Evolutionary conservation across 2,797 vertebrate genomes (phyloP).

Genomic region (Podarcis siculus): DNA sequence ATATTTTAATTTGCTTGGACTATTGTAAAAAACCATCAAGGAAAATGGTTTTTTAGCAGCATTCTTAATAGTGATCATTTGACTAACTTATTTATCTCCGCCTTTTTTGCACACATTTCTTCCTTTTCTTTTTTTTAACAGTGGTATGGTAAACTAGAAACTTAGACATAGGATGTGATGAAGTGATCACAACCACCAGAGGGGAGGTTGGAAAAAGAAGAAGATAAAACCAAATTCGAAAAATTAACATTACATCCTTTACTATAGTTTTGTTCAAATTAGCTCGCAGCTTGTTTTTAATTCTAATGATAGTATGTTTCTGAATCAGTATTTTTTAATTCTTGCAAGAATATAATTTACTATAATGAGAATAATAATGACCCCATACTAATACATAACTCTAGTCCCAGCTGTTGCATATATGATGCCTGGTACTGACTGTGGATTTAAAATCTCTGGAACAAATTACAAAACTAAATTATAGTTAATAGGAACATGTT

Average conservation of each 20-base stretch:
- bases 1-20: not conserved
- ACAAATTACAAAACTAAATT: not conserved
- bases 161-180: not conserved
- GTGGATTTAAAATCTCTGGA: not conserved
- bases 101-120: no score
- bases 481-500: constrained; percentile 3
- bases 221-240: not conserved
- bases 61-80: no score
- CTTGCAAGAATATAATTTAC: not conserved
- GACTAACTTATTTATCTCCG: no score
- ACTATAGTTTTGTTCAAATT: not conserved
- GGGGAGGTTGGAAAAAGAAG: not conserved
- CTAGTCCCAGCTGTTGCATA: not conserved
- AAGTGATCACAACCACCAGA: not conserved
- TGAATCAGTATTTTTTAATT: not conserved
- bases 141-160: not conserved
- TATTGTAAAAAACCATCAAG: not conserved
- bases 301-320: not conserved
- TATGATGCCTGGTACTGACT: not conserved
- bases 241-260: not conserved
- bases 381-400: not conserved
- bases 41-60: not conserved
- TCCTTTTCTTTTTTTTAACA: no score
- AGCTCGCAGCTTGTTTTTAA: not conserved
- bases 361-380: not conserved